Percentiles rank a stretch among this genome's conserved stretches.
phyloP scores from a whole-genome alignment of 2,888 invertebrate genomes.

The Oligia strigilis region DNA sequence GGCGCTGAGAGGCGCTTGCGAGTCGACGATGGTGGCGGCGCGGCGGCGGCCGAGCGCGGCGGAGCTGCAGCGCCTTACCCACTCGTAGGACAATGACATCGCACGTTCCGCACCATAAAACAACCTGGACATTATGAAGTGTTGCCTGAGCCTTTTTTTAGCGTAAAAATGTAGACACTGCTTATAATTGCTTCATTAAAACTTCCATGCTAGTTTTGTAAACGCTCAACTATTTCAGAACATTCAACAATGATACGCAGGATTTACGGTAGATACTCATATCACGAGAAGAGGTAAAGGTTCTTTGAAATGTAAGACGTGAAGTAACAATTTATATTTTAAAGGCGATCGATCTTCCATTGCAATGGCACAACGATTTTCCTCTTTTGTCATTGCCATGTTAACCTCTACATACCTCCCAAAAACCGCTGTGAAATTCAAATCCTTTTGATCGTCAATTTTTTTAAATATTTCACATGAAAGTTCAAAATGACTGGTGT shows the following conservation, averaged over 20 bases:
- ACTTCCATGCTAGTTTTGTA: conserved; percentile 76
- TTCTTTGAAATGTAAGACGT: conserved; percentile 63
- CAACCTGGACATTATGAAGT: conserved; percentile 86
- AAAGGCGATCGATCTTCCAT: conserved; percentile 62
- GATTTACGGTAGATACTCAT: conserved; percentile 52
- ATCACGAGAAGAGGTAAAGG: conserved; percentile 81
- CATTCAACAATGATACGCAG: conserved; percentile 61
- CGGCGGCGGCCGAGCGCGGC: conserved; percentile 61
- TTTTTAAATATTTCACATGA: conserved; percentile 71
- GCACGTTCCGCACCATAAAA: conserved; percentile 89
- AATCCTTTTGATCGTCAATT: conserved; percentile 63
- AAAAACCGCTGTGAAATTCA: conserved; percentile 42
- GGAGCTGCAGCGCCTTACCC: conserved; percentile 77
- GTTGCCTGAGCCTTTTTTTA: conserved; percentile 78
- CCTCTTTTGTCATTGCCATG: conserved; percentile 69
- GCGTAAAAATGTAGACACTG: conserved; percentile 79
- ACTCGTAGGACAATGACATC: conserved; percentile 89
- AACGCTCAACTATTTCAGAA: conserved; percentile 74
- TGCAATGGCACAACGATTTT: conserved; percentile 62
- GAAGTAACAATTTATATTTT: conserved; percentile 70
- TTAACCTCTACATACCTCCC: conserved; percentile 48
- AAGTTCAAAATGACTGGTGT: conserved; percentile 75
- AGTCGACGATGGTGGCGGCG: conserved; percentile 66
- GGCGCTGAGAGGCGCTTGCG: conserved; percentile 59
- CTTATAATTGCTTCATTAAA: conserved; percentile 82